phyloP scores from a whole-genome alignment of 35 echinoderm and acorn worm genomes.

The Heliocidaris tuberculata region DNA sequence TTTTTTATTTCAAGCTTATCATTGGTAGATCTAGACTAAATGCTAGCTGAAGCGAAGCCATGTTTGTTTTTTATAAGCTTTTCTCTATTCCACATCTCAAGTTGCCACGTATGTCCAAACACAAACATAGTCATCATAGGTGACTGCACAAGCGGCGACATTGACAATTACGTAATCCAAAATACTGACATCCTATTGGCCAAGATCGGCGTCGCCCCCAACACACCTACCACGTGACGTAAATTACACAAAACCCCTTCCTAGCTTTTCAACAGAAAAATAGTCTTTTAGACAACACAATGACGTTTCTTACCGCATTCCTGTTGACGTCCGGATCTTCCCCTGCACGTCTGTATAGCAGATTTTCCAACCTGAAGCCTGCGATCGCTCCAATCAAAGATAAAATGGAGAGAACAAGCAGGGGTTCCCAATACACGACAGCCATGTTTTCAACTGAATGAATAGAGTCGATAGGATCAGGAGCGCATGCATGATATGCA shows the following conservation, averaged over 20 bases:
- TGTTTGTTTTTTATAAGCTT: too few species aligned
- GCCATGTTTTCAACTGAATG: conserved; percentile 1
- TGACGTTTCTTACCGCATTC: conserved; percentile 50
- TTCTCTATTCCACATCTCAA: too few species aligned
- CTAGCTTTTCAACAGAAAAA: background rate
- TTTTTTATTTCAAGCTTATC: too few species aligned
- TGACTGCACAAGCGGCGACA: background rate
- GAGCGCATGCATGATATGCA: too few species aligned
- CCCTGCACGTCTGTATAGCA: background rate
- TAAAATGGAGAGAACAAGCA: background rate
- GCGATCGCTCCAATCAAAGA: conserved; percentile 3
- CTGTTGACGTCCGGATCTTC: conserved; percentile 55
- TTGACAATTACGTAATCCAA: background rate
- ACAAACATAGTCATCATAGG: too few species aligned
- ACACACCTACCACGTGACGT: background rate
- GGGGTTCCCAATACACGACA: background rate
- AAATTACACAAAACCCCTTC: background rate
- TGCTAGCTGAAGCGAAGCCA: too few species aligned
- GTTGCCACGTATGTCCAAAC: too few species aligned
- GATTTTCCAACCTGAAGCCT: background rate
- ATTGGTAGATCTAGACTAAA: too few species aligned
- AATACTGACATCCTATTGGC: background rate
- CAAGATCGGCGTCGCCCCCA: background rate
- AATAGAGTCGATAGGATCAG: background rate
- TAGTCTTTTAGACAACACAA: background rate